Evolutionary conservation across 2,888 invertebrate genomes (phyloP), one percentile per base, ranked within the genome.

Genomic region (Tricholauxania praeusta): DNA sequence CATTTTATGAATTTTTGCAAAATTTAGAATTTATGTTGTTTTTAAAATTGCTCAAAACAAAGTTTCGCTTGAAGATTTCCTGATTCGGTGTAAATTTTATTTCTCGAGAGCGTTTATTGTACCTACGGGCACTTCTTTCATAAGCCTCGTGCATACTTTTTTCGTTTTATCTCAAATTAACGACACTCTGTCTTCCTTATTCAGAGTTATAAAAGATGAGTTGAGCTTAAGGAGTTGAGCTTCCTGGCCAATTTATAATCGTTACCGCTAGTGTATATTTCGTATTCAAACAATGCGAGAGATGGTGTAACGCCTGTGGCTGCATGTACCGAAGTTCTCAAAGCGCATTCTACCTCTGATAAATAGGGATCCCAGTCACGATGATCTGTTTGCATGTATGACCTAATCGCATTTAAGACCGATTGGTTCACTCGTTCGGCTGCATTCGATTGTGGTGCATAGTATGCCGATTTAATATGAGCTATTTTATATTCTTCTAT

Each of bases 401-500:
- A 62, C 14, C 74, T n/a, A 7, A 85, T 79, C 71, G 79, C 80
- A 2, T 82, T 81, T 7, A 80, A 74, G 71, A 75, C 22, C 1
- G 22, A 22, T 3, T 22, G 22, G 22, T 22, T 22, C 2, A 22
- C 22, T 22, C 22, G 1, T 22, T 22, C 22, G 1, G 22, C 22
- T 22, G 22, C 22, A 22, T 22, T 22, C 3, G 22, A 22, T 3
- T 85, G 84, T 0, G 83, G 82, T 22, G 81, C 80, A 71, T 84
- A 83, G 10, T 65, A 63, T 0, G 80, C 75, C 39, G 76, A 81
- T 57, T 72, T 79, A 12, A 52, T 32, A 15, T 79, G 57, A 14
- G 59, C 66, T 8, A 74, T 60, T 17, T 73, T 57, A 57, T 77
- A 80, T 12, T 48, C 39, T n/a, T 48, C 19, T 5, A 77, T 17